Evolutionary conservation across 2,888 invertebrate genomes (phyloP).

Genomic region (Baronia brevicornis): DNA sequence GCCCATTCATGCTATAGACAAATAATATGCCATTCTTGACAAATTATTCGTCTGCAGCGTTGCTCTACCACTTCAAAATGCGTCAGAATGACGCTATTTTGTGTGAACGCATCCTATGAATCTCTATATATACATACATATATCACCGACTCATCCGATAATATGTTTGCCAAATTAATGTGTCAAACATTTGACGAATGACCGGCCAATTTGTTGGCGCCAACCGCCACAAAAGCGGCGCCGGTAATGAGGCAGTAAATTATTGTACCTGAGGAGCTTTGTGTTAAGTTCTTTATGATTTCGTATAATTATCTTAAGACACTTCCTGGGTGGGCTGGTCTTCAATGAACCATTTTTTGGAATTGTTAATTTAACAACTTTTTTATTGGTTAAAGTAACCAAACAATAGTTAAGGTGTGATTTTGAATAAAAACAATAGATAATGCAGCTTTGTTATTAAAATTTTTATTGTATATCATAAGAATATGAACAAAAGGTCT

Average conservation of each 20-base stretch:
- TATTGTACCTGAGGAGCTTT: conserved; percentile 18
- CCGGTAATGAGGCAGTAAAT: conserved; percentile 23
- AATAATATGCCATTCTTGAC: too few species aligned
- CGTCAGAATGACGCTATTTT: too few species aligned
- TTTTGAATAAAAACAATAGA: not conserved
- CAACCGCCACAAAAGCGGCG: conserved; percentile 19
- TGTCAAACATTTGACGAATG: conserved; percentile 45
- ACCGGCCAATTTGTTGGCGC: conserved; percentile 31
- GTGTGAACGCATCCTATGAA: conserved; percentile 6
- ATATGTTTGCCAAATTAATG: conserved; percentile 37
- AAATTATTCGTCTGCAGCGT: too few species aligned
- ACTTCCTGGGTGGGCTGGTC: conserved; percentile 23
- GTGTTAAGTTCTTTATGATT: conserved; percentile 13
- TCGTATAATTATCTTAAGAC: conserved; percentile 7
- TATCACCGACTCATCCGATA: conserved; percentile 4
- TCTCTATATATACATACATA: conserved; percentile 10
- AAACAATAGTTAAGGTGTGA: conserved; percentile 6
- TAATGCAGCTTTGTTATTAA: conserved; percentile 1
- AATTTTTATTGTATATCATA: too few species aligned
- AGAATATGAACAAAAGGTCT: too few species aligned
- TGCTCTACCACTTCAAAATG: too few species aligned
- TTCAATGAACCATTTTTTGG: conserved; percentile 16
- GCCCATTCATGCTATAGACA: too few species aligned
- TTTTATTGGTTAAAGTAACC: not conserved
- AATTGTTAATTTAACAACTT: conserved; percentile 7